Evolutionary conservation across 2,113 vertebrate genomes (phyloP), one percentile per base, ranked within the genome.

Genomic region (Antechinus stuartii): DNA sequence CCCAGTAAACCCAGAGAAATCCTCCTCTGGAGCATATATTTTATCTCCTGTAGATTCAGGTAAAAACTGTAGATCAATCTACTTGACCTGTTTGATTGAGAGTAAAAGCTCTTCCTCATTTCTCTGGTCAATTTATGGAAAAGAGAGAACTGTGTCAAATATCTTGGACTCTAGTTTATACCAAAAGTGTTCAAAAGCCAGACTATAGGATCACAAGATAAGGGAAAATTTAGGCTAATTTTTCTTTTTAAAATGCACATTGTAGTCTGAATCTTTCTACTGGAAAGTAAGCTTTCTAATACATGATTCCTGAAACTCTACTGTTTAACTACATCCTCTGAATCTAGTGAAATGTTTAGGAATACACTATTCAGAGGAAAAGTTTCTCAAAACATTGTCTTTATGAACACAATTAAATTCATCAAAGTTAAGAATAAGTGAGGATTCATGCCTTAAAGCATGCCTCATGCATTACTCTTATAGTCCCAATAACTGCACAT

Each of bases 351-450:
- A 57, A 57, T 57, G 26, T 27, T 30, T 22, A 55, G 52, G 27
- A 90, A 90, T 4, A 2, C 46, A 26, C 1, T 49, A 47, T 9
- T 90, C 8, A 2, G 6, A 25, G 11, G 2, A 52, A 23, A 57
- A 55, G 23, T 7, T 47, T 54, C 84, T 42, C 84, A 22, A 93
- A 91, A 93, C 22, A 11, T 7, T 12, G 26, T 84, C 56, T 89
- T 35, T 57, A 27, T 10, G 56, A 53, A 6, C 53, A 76, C 92
- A 57, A 93, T 89, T 30, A 68, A 54, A 7, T 76, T 89, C 84
- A 54, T 26, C 27, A 91, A 30, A 93, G 6, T 93, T 46, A 89
- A 54, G n/a, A 93, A 50, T 57, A 96, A 57, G 30, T 61, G 24
- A 92, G 56, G 49, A 57, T 25, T 91, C 49, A 49, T 49, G 49